Conservation (phyloP, 2,113 vertebrate genomes). For the Sebastes fasciatus region DNA sequence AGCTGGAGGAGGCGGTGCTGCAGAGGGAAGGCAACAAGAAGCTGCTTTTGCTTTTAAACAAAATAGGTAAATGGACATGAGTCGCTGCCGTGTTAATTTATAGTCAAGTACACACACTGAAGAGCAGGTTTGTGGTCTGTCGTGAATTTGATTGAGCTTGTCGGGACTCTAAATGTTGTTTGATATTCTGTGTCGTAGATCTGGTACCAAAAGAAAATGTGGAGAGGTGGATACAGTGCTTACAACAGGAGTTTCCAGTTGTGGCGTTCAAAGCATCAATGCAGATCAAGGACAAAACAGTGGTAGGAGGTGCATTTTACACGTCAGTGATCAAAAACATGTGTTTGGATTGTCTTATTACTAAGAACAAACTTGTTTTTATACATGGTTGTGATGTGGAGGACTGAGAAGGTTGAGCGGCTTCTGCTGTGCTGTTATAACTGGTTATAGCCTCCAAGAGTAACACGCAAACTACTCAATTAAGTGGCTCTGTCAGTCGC, state of each 20-base stretch:
- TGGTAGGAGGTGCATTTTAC: constrained; percentile 73
- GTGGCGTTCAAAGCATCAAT: constrained; percentile 91
- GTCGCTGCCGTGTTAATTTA: neutral
- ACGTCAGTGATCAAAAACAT: neutral
- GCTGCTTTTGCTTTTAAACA: constrained; percentile 92
- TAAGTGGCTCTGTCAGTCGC: constrained; percentile 23
- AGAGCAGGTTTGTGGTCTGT: neutral
- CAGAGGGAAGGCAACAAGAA: constrained; percentile 86
- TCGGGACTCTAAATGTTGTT: neutral
- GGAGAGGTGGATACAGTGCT: constrained; percentile 88
- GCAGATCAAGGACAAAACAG: constrained; percentile 82
- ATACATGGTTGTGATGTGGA: constrained; percentile 38
- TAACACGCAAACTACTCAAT: constrained; percentile 50
- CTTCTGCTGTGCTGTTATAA: constrained; percentile 73
- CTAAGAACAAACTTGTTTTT: neutral
- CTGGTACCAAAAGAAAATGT: constrained; percentile 91
- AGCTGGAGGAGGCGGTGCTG: constrained; percentile 89
- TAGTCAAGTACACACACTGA: neutral
- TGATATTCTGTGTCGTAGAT: constrained; percentile 81
- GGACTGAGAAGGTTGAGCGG: constrained; percentile 81
- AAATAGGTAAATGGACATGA: constrained; percentile 87
- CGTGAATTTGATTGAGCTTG: neutral
- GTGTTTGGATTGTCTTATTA: neutral
- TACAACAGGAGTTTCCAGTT: constrained; percentile 91
- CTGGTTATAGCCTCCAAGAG: constrained; percentile 80